Base-by-base conservation (phyloP, 1,140 invertebrate species). In the Drosophila grimshawi region DNA sequence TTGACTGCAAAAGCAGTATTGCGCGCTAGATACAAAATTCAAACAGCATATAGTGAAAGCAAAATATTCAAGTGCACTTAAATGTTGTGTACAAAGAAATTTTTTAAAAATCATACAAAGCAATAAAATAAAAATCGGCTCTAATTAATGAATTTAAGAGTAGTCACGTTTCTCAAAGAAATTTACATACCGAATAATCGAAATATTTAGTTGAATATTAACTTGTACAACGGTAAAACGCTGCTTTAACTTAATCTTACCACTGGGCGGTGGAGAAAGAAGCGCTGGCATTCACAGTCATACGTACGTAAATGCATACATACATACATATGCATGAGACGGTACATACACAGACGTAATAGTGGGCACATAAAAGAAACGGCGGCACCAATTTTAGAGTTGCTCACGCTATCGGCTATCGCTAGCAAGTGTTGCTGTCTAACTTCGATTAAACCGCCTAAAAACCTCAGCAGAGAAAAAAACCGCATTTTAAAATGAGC, bases 401-500 rank as follows among this genome's bases (percentile, higher is more conserved):
- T 75, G 72, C 72, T 63, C 10, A 19, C 48, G 61, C 48, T 41
- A 52, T 52, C 48, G 27, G 63, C 37, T 69, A 60, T 69, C 57
- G 41, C 10, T 45, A 48, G 52, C 30, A 45, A 69, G 66, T 69
- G 72, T 69, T 70, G 72, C 72, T 59, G 60, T 64, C 67, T 55
- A 64, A 46, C 32, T 52, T 43, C 53, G 52, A 64, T 75, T 52
- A 55, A 68, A 41, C 63, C 48, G 63, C 55, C 56, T 55, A 30
- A 43, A 43, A 43, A 7, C 37, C 69, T 29, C 29, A 64, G 49
- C n/a, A 35, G 37, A 55, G n/a, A 11, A 66, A 59, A 74, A 70
- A 69, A 62, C 59, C 72, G 60, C 53, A 63, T 59, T 53, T 75
- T 75, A 53, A 75, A 75, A 70, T 53, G n/a, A 59, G 32, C 46